Conservation (phyloP, 2,113 vertebrate genomes). For the Antennarius striatus region DNA sequence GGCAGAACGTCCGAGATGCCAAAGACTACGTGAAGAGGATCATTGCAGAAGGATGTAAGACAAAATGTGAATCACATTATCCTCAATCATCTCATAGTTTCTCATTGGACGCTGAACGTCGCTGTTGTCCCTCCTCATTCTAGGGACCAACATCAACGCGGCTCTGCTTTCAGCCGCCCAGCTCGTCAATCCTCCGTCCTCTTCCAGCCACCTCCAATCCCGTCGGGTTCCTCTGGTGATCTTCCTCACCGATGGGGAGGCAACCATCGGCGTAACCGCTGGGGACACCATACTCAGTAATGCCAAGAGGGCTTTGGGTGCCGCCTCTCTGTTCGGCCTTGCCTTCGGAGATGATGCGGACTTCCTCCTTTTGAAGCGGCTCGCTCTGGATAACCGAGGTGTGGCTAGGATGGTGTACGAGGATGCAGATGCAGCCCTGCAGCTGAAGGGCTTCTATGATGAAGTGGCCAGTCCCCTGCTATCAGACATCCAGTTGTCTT, state of each 20-base stretch:
- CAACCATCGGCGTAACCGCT: constrained; percentile 80
- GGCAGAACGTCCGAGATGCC: constrained; percentile 79
- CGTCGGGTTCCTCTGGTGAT: constrained; percentile 81
- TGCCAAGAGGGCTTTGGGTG: constrained; percentile 75
- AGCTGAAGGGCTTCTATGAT: constrained; percentile 84
- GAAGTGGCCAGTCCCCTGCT: constrained; percentile 85
- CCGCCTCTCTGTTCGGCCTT: constrained; percentile 81
- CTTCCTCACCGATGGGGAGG: constrained; percentile 87
- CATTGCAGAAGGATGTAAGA: constrained; percentile 84
- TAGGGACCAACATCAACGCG: constrained; percentile 87
- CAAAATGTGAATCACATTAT: too few relatives aligned
- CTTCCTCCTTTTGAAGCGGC: constrained; percentile 77
- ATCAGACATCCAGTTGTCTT: constrained; percentile 82
- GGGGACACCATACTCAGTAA: constrained; percentile 80
- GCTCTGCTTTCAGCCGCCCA: constrained; percentile 84
- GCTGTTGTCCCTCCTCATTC: not conserved
- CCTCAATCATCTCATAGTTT: too few relatives aligned
- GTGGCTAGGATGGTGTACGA: constrained; percentile 81
- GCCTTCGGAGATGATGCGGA: constrained; percentile 87
- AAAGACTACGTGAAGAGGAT: constrained; percentile 81
- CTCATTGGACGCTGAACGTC: too few relatives aligned
- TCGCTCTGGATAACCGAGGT: constrained; percentile 83
- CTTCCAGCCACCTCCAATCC: constrained; percentile 37
- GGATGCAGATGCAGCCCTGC: constrained; percentile 80
- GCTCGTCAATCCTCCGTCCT: constrained; percentile 73